Conservation (phyloP, 2,113 vertebrate species). For the Thermophis baileyi region DNA sequence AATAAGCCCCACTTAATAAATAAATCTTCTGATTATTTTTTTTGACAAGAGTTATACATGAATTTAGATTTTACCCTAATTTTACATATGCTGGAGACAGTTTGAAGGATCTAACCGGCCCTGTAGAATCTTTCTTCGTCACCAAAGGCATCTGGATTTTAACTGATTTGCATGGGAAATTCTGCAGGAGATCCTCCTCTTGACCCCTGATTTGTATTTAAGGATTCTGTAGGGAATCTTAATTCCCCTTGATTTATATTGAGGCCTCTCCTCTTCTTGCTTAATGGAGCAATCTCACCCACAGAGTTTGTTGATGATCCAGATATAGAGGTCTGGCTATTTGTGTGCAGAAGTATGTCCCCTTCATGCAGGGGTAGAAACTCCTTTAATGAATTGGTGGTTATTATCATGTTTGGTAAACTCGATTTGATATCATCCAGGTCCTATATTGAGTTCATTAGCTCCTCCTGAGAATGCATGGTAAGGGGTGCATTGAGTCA, state of each 20-base stretch:
- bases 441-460: neutral
- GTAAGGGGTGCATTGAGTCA: neutral
- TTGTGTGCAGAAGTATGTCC: neutral
- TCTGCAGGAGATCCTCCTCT: neutral
- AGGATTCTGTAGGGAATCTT: neutral
- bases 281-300: neutral
- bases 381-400: neutral
- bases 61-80: neutral
- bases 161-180: neutral
- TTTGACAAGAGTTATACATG: neutral
- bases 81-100: neutral
- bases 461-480: neutral
- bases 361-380: neutral
- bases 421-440: neutral
- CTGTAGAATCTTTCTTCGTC: neutral
- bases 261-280: neutral
- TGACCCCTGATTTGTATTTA: neutral
- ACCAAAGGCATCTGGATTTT: neutral
- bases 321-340: neutral
- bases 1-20: neutral
- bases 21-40: neutral
- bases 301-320: neutral
- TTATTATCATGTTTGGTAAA: neutral
- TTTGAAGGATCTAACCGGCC: neutral
- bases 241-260: neutral